A percentile compares a stretch with the other conserved stretches of the same genome.
These are phyloP conservation scores for Pantelozetes paolii DNA, from an alignment of 2,888 invertebrate species.

Conservation along the genomic window DNA sequence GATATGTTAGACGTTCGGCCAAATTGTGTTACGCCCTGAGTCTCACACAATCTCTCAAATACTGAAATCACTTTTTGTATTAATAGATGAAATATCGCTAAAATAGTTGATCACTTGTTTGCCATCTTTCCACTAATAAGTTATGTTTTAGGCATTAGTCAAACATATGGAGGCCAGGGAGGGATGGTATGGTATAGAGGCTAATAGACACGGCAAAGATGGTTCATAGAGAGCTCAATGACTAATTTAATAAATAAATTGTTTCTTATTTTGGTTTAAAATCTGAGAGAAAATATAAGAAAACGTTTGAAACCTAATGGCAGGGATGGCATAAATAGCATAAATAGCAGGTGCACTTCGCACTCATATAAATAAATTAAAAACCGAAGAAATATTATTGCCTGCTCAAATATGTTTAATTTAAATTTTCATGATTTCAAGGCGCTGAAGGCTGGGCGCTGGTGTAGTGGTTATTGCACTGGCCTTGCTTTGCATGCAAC, in stretches of 20 bases:
- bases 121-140: conserved; percentile 16
- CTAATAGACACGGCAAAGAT: too few relatives aligned
- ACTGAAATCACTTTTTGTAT: conserved; percentile 12
- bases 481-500: too few relatives aligned
- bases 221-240: neutral
- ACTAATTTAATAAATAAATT: conserved; percentile 36
- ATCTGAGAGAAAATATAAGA: neutral
- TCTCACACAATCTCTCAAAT: neutral
- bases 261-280: neutral
- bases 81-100: conserved; percentile 32
- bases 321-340: neutral
- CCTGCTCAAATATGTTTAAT: neutral
- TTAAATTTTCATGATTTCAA: conserved; percentile 21
- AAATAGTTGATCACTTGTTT: conserved; percentile 16
- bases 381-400: conserved; percentile 9
- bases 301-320: neutral
- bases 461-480: too few relatives aligned
- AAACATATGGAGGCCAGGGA: neutral
- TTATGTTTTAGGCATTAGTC: conserved; percentile 28
- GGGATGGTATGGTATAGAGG: too few relatives aligned
- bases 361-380: conserved; percentile 15
- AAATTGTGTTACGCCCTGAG: conserved; percentile 25
- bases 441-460: too few relatives aligned
- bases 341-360: conserved; percentile 10
- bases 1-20: neutral